These are phyloP conservation scores for Hypomecis atomaria DNA, from an alignment of 2,888 invertebrate genomes.

Conservation along the genomic window DNA sequence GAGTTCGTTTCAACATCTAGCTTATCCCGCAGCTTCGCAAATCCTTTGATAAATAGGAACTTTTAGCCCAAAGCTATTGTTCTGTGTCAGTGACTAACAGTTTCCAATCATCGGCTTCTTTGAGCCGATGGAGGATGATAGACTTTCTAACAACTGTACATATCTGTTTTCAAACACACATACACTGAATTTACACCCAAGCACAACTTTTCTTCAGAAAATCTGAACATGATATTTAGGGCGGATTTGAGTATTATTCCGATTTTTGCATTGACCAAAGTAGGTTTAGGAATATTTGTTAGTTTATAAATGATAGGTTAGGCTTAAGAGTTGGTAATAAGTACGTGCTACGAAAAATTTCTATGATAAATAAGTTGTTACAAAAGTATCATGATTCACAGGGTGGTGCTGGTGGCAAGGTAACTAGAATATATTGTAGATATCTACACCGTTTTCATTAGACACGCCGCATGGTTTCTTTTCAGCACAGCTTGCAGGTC, in stretches of 20 bases:
- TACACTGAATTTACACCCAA: neutral
- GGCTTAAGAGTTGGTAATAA: neutral
- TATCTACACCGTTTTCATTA: conserved; percentile 55
- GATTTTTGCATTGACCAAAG: too few relatives aligned
- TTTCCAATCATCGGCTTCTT: conserved; percentile 21
- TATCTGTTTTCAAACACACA: conserved; percentile 19
- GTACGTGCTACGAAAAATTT: conserved; percentile 1
- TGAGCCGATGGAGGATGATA: conserved; percentile 22
- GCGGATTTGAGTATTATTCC: too few relatives aligned
- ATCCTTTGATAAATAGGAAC: conserved; percentile 50
- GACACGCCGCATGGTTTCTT: conserved; percentile 67
- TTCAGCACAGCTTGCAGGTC: conserved; percentile 58
- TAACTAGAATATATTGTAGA: conserved; percentile 61
- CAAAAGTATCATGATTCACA: conserved; percentile 69
- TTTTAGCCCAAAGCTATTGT: conserved; percentile 49
- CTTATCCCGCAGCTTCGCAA: conserved; percentile 61
- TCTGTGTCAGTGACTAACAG: conserved; percentile 57
- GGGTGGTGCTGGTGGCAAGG: conserved; percentile 81
- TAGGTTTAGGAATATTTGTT: too few relatives aligned
- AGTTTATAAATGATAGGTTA: too few relatives aligned
- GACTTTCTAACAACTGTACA: conserved; percentile 29
- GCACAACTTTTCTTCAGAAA: neutral
- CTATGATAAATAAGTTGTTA: conserved; percentile 40
- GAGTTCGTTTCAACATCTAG: conserved; percentile 49
- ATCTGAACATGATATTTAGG: neutral